Conservation (phyloP, 1,140 invertebrate species). For the Drosophila lacertosa region DNA sequence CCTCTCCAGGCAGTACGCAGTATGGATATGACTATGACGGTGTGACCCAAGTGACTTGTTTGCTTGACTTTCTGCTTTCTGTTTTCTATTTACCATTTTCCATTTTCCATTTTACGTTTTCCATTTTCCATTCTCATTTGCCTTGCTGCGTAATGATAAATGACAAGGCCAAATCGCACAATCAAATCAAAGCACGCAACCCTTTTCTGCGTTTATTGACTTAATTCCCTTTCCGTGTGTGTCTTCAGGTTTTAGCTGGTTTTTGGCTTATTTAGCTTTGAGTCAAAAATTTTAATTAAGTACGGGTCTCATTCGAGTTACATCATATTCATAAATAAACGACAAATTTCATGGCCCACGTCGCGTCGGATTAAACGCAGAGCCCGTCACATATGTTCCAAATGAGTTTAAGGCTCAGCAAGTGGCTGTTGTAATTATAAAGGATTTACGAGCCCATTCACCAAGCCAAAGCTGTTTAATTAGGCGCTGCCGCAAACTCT, state of each 20-base stretch:
- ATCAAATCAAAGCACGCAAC: conserved; percentile 68
- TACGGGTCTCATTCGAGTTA: conserved; percentile 62
- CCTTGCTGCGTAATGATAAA: conserved; percentile 64
- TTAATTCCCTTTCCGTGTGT: conserved; percentile 33
- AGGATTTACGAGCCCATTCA: conserved; percentile 73
- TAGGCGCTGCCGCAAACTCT: conserved; percentile 39
- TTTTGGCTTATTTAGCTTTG: conserved; percentile 10
- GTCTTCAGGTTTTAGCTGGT: conserved; percentile 8
- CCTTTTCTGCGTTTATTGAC: conserved; percentile 75
- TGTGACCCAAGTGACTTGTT: conserved; percentile 56
- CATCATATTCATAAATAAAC: conserved; percentile 78
- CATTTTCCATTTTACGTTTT: conserved; percentile 31
- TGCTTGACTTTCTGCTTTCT: conserved; percentile 7
- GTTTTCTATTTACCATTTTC: conserved; percentile 3
- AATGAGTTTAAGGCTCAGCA: conserved; percentile 35
- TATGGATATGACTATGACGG: conserved; percentile 28
- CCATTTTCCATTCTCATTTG: conserved; percentile 31
- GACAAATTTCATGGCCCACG: conserved; percentile 67
- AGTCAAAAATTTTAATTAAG: conserved; percentile 72
- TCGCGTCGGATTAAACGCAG: conserved; percentile 46
- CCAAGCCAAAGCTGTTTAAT: conserved; percentile 66
- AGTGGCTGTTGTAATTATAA: conserved; percentile 63
- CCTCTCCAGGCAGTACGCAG: conserved; percentile 2
- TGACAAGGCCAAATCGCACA: conserved; percentile 67
- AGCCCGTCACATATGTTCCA: conserved; percentile 50